Base-by-base conservation (phyloP, 2,113 vertebrate species). In the Grallaria varia region DNA sequence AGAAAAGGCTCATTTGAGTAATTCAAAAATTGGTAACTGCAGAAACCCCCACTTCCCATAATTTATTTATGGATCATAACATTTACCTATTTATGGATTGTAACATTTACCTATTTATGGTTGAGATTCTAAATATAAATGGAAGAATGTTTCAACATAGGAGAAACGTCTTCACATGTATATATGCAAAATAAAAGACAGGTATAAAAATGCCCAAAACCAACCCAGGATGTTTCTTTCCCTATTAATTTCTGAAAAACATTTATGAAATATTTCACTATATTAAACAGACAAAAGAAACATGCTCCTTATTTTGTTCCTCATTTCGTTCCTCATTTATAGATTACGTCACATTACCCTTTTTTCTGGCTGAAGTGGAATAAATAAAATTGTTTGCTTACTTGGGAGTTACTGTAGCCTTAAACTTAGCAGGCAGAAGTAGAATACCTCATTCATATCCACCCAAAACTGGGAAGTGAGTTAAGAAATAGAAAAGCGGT, bases 141-240 rank as follows among this genome's bases (percentile, higher is more conserved):
- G 94, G 96, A 33, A 97, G 92, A 86, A 98, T 98, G 97, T 99
- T 99, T 90, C 97, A 98, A 27, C 94, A 97, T 5, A 98, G 98
- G 97, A 97, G 68, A 87, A 99, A 98, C 72, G 94, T 99, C 33
- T 98, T 98, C 94, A 98, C 95, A 98, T 98, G 97, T 98, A 97
- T 60, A 97, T 97, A 96, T 89, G 74, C 44, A 92, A 93, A 82
- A 94, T 84, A 68, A 69, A 69, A 58, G 4, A 82, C 69, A 11
- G 3, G 7, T n/a, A 37, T 16, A 50, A 30, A 76, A 89, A 87
- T 52, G 14, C 84, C 42, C 37, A 37, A 74, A 95, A 35, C 9
- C 14, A 63, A 35, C 4, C 19, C 49, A 82, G 27, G 4, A 28
- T 62, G 9, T 55, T 82, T 23, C 4, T 72, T 88, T 83, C 49